Evolutionary conservation across 2,113 vertebrate genomes (phyloP), one percentile per base, ranked within the genome.

Genomic region (Eulemur rufifrons): DNA sequence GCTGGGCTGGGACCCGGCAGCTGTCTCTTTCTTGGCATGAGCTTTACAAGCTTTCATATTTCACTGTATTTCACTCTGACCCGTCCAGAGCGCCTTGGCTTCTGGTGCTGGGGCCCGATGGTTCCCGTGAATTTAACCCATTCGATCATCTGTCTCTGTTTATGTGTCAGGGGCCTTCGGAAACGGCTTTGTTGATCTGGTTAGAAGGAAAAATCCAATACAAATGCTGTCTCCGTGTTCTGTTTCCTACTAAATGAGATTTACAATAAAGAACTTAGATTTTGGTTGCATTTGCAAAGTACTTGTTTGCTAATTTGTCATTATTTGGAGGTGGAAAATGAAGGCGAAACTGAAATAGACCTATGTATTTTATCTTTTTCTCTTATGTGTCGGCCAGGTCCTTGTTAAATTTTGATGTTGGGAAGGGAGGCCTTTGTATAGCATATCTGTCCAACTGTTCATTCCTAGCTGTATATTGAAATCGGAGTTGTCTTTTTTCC

Each of bases 151-250:
- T 32, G 64, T 81, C 69, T 21, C 74, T 76, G 78, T 29, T 52
- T 25, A 8, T 32, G 34, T 63, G 77, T 85, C 66, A 15, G 17
- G 42, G 89, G 86, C 42, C 42, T n/a, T 61, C 0, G 8, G 89
- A 56, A 94, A 14, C 66, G 0, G 42, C 81, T 45, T 29, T n/a
- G 50, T 85, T 90, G 77, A 54, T 87, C 73, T 66, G 59, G 61
- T 84, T 85, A 59, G 45, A 85, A 82, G 88, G 68, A 84, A 80
- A 68, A 88, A 10, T 85, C 71, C 86, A 14, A 11, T 71, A 45
- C 42, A 81, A 56, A 42, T 37, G 39, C 56, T 5, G 0, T 69
- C 64, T 97, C 69, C 25, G 18, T 1, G 52, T 84, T 95, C 77
- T 77, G 66, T 77, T 59, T 69, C 93, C 54, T 21, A 2, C 47